phyloP scores from a whole-genome alignment of 2,113 vertebrate genomes.

The Zeus faber region DNA sequence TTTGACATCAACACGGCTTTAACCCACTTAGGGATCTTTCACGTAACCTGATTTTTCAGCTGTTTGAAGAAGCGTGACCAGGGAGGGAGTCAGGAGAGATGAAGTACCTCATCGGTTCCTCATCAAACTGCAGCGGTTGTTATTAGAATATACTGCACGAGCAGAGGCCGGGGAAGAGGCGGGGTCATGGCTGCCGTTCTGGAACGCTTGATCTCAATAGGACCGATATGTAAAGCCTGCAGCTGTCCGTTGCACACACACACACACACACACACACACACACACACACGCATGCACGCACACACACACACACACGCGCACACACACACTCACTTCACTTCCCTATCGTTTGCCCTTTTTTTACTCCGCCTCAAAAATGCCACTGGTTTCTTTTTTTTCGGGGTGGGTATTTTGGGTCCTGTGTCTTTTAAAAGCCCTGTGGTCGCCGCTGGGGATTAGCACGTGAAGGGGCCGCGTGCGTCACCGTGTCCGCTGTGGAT shows the following conservation, averaged over 20 bases:
- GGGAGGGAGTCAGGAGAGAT: neutral
- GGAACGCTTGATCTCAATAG: neutral
- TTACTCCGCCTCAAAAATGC: slow-evolving; percentile 43
- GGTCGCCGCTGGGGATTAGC: slow-evolving; percentile 41
- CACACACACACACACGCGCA: too few species aligned
- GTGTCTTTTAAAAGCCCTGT: slow-evolving; percentile 47
- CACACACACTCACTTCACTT: too few species aligned
- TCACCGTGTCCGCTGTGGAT: slow-evolving; percentile 24
- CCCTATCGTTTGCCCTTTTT: slow-evolving; percentile 28
- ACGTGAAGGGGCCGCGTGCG: slow-evolving; percentile 13
- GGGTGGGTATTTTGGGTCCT: neutral
- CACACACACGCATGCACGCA: too few species aligned
- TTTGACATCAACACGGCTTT: slow-evolving; percentile 36
- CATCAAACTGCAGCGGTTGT: too few species aligned
- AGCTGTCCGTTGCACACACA: too few species aligned
- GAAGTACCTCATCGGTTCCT: slow-evolving; percentile 11
- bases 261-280: too few species aligned
- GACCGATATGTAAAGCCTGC: neutral
- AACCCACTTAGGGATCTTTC: slow-evolving; percentile 26
- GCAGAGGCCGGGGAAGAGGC: too few species aligned
- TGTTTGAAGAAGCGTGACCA: slow-evolving; percentile 5
- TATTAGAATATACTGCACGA: too few species aligned
- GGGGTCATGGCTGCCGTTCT: neutral
- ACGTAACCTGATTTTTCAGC: slow-evolving; percentile 21
- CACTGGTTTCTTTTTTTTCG: slow-evolving; percentile 21